Conservation (phyloP, 2,113 vertebrate genomes). For the Oenanthe melanoleuca region DNA sequence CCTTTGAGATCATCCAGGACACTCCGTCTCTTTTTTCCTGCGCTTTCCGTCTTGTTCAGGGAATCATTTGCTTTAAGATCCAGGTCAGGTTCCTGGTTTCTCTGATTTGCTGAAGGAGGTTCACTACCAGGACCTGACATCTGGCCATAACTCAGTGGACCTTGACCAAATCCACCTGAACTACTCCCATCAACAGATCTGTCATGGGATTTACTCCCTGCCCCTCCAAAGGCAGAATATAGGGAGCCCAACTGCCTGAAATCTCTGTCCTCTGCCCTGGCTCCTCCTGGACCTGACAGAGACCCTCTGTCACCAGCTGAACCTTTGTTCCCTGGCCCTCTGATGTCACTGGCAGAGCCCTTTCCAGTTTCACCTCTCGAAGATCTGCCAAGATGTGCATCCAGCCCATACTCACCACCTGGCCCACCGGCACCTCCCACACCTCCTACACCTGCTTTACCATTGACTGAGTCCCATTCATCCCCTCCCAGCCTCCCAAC, state of each 20-base stretch:
- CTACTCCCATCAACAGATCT: background rate
- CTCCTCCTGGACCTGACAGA: background rate
- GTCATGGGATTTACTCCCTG: background rate
- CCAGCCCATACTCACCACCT: background rate
- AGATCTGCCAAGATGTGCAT: background rate
- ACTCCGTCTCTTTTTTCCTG: background rate
- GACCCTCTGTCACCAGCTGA: background rate
- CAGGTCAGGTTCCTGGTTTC: background rate
- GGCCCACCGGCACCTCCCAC: background rate
- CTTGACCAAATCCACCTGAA: background rate
- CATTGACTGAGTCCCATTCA: background rate
- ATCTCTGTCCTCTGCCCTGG: background rate
- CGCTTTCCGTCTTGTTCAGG: background rate
- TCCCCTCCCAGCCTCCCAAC: background rate
- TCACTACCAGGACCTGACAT: background rate
- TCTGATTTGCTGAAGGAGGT: background rate
- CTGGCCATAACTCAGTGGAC: background rate
- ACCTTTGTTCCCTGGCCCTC: background rate
- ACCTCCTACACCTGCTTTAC: background rate
- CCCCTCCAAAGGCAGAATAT: background rate
- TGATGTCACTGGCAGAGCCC: background rate
- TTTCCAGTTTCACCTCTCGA: background rate
- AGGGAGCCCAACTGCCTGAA: background rate
- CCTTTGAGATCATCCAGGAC: conserved; percentile 41
- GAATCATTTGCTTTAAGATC: conserved; percentile 1